Evolutionary conservation across 2,797 vertebrate species (phyloP), one percentile per base, ranked within the genome.

Genomic region (Chloroceryle amazona): DNA sequence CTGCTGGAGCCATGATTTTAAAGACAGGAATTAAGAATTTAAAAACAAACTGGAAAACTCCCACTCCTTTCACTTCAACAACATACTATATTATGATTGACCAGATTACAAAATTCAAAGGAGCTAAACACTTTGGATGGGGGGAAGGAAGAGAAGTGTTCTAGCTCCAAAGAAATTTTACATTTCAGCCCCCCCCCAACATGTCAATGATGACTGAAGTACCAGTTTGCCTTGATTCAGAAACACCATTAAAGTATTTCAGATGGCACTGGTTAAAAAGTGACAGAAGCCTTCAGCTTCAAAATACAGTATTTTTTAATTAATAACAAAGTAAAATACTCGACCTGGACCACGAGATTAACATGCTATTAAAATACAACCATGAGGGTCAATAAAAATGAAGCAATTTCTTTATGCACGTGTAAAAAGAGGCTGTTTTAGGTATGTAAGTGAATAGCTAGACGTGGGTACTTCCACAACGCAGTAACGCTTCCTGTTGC

Each of bases 291-390:
- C n/a, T 86, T 62, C 67, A 61, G 46, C 44, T 96, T 94, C 49
- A 71, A 88, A 74, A 90, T 26, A 86, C 51, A 95, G 28, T 18
- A 58, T 47, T 39, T 92, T 96, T 90, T 61, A 16, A 71, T 88
- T 86, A 93, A 89, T 52, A 87, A 79, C 88, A 93, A 70, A 61
- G 9, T 94, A 3, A 95, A 91, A 94, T 84, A 90, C 22, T 91
- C 85, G 70, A 93, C 93, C 6, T 83, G 57, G 87, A 86, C 66
- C 39, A 81, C 92, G 91, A 82, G 78, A 75, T 83, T 66, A 94
- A 97, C 37, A 90, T 33, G 67, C 74, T 92, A 84, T 80, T 93
- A 78, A 93, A 93, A 96, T 37, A 89, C 13, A 96, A 83, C 62
- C 79, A 58, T 10, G 1, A 62, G 67, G 73, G 65, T 78, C 28